Conservation (phyloP, 1,140 invertebrate genomes). For the Pachypsylla venusta region DNA sequence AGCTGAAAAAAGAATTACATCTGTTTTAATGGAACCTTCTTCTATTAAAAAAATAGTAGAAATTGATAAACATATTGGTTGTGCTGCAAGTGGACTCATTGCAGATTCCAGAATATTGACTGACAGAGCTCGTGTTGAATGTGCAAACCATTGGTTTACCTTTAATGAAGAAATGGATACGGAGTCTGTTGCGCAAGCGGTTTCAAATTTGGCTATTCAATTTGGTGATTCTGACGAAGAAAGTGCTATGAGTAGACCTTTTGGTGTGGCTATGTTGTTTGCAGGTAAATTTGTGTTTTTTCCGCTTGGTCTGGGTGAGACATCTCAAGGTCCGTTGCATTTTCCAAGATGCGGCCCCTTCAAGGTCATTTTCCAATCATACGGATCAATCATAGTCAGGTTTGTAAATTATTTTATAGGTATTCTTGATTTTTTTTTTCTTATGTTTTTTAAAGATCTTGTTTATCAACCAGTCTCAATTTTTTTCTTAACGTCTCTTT, state of each 20-base stretch:
- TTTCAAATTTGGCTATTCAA: slow-evolving; percentile 94
- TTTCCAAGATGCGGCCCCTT: too few relatives aligned
- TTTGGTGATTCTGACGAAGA: slow-evolving; percentile 96
- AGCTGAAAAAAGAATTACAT: slow-evolving; percentile 96
- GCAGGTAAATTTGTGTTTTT: slow-evolving; percentile 35
- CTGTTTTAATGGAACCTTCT: slow-evolving; percentile 85
- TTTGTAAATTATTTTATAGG: too few relatives aligned
- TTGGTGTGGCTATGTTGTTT: slow-evolving; percentile 92
- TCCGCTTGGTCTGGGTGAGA: too few relatives aligned
- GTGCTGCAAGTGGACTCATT: slow-evolving; percentile 95
- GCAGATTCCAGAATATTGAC: slow-evolving; percentile 93
- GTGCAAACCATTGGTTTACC: slow-evolving; percentile 95
- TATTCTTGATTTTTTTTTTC: too few relatives aligned
- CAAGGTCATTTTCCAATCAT: too few relatives aligned
- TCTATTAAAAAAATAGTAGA: slow-evolving; percentile 96
- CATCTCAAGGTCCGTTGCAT: too few relatives aligned
- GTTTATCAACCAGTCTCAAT: too few relatives aligned
- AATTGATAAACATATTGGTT: slow-evolving; percentile 92
- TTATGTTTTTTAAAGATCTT: too few relatives aligned
- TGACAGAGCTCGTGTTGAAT: slow-evolving; percentile 87
- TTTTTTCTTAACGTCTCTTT: too few relatives aligned
- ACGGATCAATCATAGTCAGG: too few relatives aligned
- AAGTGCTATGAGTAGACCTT: slow-evolving; percentile 89
- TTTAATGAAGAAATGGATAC: slow-evolving; percentile 94
- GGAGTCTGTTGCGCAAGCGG: slow-evolving; percentile 94